Conservation (phyloP, 1,140 invertebrate species). For the Aphis gossypii region DNA sequence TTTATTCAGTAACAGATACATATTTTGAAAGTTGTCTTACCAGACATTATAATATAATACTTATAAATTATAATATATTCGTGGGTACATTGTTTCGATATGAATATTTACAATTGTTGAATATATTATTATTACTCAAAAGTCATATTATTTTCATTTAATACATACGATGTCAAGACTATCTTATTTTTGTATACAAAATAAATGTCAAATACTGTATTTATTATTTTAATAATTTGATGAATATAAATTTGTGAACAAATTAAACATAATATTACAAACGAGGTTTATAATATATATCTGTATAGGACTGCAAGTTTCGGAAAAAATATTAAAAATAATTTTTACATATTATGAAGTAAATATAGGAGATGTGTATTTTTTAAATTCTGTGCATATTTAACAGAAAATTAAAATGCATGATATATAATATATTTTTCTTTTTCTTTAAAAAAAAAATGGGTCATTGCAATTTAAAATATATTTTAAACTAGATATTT, state of each 20-base stretch:
- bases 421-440: neutral
- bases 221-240: neutral
- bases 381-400: neutral
- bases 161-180: neutral
- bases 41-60: neutral
- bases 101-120: neutral
- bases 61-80: neutral
- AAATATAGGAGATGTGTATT: neutral
- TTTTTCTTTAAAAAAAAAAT: neutral
- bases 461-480: slow-evolving; percentile 7
- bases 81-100: neutral
- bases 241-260: neutral
- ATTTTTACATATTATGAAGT: neutral
- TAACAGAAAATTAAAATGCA: neutral
- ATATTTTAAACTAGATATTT: neutral
- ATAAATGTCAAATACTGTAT: neutral
- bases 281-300: neutral
- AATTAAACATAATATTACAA: neutral
- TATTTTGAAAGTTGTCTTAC: neutral
- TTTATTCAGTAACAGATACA: neutral
- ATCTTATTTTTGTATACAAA: neutral
- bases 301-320: neutral
- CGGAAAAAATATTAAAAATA: neutral
- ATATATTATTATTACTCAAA: neutral
- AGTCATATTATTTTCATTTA: neutral